Base-by-base conservation (phyloP, 1,140 invertebrate genomes). In the Solenopsis invicta region DNA sequence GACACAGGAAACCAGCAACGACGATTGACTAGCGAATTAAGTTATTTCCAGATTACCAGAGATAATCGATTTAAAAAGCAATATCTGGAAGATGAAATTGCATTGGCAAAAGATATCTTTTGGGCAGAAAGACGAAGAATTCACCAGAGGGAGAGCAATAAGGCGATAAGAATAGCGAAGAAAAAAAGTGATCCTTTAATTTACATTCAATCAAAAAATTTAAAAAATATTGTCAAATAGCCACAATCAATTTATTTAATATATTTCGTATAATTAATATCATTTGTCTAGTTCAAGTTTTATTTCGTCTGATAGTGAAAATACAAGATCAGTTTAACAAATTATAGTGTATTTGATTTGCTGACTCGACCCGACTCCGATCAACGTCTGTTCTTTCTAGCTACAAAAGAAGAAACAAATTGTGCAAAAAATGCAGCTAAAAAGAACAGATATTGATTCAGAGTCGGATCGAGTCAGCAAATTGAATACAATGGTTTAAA, bases 71-170 rank as follows among this genome's bases (percentile, higher is more conserved):
- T 74, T 41, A 29, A 87, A 13, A 52, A n/a, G 0, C 92, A 66
- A 50, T 86, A 90, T 54, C 5, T 91, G 29, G 91, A 92, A 41
- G 87, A 92, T 62, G 90, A 93, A 54, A 67, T 92, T 41, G 34
- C 50, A 24, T 16, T 82, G 29, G 89, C 78, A 6, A 84, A 87
- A 41, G 18, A 91, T 85, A 72, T 69, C 1, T 21, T 90, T 10
- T 84, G 86, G 81, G 13, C 29, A 9, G 29, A 90, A 56, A 91
- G 64, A 18, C 61, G 75, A 54, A 69, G 37, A 24, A 12, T 21
- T n/a, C 56, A 88, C 9, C 67, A 88, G 0, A 62, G 90, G 56
- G 9, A 61, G 6, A 29, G n/a, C 21, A 12, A 85, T 9, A 87
- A 61, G 34, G 75, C 87, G 64, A 48, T 85, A 29, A 10, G 9